Evolutionary conservation across 2,113 vertebrate genomes (phyloP), one percentile per base, ranked within the genome.

Genomic region (Carassius gibelio): DNA sequence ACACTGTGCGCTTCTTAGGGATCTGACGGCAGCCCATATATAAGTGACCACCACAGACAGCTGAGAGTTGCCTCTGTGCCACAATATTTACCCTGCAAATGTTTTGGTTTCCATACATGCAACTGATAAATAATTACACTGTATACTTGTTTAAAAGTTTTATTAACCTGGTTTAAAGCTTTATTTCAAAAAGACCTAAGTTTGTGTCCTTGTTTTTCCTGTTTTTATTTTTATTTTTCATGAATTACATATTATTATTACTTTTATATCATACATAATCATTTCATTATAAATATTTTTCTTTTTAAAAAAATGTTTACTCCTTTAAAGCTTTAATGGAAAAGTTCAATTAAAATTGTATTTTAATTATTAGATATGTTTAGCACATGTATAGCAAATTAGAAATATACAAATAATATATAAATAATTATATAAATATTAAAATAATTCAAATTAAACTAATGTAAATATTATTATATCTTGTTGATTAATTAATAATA

Each of bases 1-100:
- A 75, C 52, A 59, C 52, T 59, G 52, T 26, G 48, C 26, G 34
- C 15, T 76, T 75, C 68, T 71, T 71, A 26, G 23, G 3, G 0
- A 34, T 50, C 45, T 75, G 23, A 75, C 48, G 23, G 45, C 74
- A 75, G 45, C 3, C 14, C 74, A 55, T 55, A 14, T 30, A 23
- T 34, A 75, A 55, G 23, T 52, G 15, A 30, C 23, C 48, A 55
- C 48, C 48, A 76, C 23, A 76, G 23, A 76, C 75, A 55, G 15
- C 36, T 42, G 68, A 71, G 19, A 19, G 48, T 55, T 55, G 75
- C 19, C 55, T 61, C 19, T 17, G 34, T 15, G 3, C 75, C 26
- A 42, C 19, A 38, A 62, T 62, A 79, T 79, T 79, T 79, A n/a
- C 34, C 57, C 21, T 38, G 36, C 38, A 79, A 23, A 79, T 79